Base-by-base conservation (phyloP, 1,140 invertebrate species). In the Rhynchophorus ferrugineus region DNA sequence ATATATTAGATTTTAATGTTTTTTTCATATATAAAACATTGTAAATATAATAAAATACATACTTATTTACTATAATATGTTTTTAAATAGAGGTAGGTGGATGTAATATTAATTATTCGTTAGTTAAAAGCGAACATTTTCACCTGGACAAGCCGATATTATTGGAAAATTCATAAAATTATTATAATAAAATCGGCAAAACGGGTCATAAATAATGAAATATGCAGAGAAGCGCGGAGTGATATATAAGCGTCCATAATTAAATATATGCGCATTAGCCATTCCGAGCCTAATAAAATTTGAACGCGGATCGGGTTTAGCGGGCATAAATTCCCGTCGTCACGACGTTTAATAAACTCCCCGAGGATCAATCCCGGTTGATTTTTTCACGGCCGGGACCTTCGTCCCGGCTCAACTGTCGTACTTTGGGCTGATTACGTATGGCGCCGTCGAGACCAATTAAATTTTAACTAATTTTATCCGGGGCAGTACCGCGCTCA, bases 391-490 rank as follows among this genome's bases (percentile, higher is more conserved):
- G n/a, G n/a, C n/a, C n/a, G n/a, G n/a, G 34, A 29, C 51, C 39
- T 51, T 51, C 41, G 44, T 38, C 51, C 11, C 49, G 44, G 14
- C 20, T 24, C 36, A 39, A 14, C 34, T 51, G 35, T 45, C 29
- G 39, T 43, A 49, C 51, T 54, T 29, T 50, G 43, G 34, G 44
- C 41, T 53, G 50, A 59, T 60, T 60, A 60, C 55, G 49, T 52
- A 61, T 61, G 18, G 56, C 19, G 8, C 56, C 49, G 29, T 34
- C n/a, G 59, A 52, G 55, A 54, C 56, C 56, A 58, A 61, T 61
- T 61, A 58, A 61, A 61, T 55, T 56, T 61, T 58, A 61, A 58
- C 56, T 61, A 57, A 61, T 61, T 61, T 58, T 58, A 58, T 61
- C 56, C 49, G 46, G 52, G 42, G 35, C 50, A 46, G 2, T 29